Evolutionary conservation across 2,113 vertebrate species (phyloP).

Genomic region (Abramis brama): DNA sequence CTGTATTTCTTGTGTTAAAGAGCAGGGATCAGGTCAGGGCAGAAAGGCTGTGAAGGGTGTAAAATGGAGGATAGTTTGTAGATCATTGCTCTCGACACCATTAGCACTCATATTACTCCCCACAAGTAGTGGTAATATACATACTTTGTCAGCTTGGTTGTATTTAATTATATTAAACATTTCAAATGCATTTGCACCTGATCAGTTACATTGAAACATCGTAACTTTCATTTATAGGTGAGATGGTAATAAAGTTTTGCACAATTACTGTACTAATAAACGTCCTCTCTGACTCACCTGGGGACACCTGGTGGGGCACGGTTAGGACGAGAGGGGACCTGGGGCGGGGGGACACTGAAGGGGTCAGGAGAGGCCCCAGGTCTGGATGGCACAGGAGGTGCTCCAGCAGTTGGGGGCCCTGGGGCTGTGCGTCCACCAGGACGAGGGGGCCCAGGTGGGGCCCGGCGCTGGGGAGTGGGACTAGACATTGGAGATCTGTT

Average conservation of each 20-base stretch:
- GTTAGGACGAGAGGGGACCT: conserved; percentile 92
- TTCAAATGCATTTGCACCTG: not conserved
- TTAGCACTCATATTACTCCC: not conserved
- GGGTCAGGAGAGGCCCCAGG: conserved; percentile 90
- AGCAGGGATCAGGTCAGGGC: conserved; percentile 16
- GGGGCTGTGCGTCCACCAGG: conserved; percentile 90
- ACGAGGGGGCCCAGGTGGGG: conserved; percentile 90
- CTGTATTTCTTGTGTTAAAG: conserved; percentile 36
- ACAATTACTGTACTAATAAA: not conserved
- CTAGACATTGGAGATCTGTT: conserved; percentile 93
- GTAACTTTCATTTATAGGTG: not conserved
- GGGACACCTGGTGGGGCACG: conserved; percentile 95
- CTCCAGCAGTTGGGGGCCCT: conserved; percentile 85
- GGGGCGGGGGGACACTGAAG: conserved; percentile 84
- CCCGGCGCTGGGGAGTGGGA: conserved; percentile 92
- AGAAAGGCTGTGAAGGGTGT: conserved; percentile 52
- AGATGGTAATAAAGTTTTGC: not conserved
- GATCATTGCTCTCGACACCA: conserved; percentile 61
- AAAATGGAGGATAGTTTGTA: conserved; percentile 64
- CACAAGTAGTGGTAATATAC: not conserved
- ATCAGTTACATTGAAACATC: not conserved
- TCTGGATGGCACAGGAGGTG: conserved; percentile 85
- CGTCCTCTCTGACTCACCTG: conserved; percentile 79
- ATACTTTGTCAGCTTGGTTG: not conserved
- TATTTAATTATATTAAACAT: not conserved